A percentile compares a stretch with the other conserved stretches of the same genome.
phyloP scores from a whole-genome alignment of 2,113 vertebrate genomes.

The Alces alces region DNA sequence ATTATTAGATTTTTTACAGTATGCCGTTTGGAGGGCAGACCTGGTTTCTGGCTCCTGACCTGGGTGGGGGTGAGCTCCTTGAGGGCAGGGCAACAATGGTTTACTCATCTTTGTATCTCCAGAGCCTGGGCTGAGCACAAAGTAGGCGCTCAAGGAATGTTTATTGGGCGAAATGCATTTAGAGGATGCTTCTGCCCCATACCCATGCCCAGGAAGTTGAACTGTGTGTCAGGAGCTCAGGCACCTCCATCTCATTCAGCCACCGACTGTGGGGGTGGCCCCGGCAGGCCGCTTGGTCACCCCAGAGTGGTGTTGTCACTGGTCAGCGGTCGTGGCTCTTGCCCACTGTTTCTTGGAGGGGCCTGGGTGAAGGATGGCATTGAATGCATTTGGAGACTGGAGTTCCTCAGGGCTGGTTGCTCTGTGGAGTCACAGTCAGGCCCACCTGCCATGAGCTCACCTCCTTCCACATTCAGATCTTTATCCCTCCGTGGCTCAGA shows the following conservation, averaged over 20 bases:
- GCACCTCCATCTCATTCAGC: background rate
- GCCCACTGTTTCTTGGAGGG: background rate
- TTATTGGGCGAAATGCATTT: background rate
- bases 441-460: background rate
- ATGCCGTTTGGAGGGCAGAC: background rate
- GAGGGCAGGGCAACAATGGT: background rate
- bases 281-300: fast-evolving
- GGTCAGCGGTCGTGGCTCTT: background rate
- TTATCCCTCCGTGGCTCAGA: background rate
- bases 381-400: fast-evolving
- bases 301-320: background rate
- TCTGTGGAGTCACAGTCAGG: background rate
- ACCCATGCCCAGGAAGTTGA: background rate
- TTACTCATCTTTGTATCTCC: background rate
- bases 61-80: background rate
- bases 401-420: background rate
- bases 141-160: background rate
- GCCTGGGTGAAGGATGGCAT: fast-evolving
- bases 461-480: background rate
- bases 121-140: background rate
- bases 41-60: background rate
- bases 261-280: background rate
- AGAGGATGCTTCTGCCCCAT: background rate
- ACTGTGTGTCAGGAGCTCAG: background rate
- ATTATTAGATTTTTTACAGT: background rate